phyloP scores from a whole-genome alignment of 2,888 invertebrate species.

The Calephelis perditalis region DNA sequence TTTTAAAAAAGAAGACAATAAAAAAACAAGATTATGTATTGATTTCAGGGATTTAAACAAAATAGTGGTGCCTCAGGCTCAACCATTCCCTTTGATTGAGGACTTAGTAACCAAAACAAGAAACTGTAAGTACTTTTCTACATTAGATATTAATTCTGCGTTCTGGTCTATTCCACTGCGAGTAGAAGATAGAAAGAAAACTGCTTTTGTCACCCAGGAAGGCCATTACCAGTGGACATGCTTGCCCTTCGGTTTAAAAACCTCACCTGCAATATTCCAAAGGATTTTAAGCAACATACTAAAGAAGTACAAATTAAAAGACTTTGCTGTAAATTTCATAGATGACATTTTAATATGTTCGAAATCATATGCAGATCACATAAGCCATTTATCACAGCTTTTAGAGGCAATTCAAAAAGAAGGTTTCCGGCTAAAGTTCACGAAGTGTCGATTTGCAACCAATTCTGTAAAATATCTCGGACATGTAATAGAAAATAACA shows the following conservation, averaged over 20 bases:
- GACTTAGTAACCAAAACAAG: conserved; percentile 39
- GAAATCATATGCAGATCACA: conserved; percentile 32
- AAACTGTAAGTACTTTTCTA: conserved; percentile 40
- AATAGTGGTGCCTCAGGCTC: conserved; percentile 31
- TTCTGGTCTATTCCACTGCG: conserved; percentile 47
- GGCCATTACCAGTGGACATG: conserved; percentile 21
- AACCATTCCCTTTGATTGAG: conserved; percentile 37
- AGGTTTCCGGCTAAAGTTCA: conserved; percentile 28
- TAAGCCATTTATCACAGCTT: conserved; percentile 22
- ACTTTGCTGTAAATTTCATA: conserved; percentile 23
- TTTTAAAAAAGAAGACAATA: conserved; percentile 28
- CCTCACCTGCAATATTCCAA: conserved; percentile 39
- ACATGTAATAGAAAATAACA: conserved; percentile 30
- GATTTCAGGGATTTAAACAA: conserved; percentile 33
- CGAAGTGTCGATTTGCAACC: conserved; percentile 29
- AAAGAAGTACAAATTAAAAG: conserved; percentile 33
- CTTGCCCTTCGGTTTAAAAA: conserved; percentile 43
- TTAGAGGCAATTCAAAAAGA: conserved; percentile 26
- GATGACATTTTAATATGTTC: conserved; percentile 19
- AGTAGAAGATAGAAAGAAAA: conserved; percentile 41
- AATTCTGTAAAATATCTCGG: conserved; percentile 29
- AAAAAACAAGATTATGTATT: conserved; percentile 31
- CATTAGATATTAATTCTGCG: conserved; percentile 44
- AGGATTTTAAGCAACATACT: no score
- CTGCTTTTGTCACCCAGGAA: conserved; percentile 37